Conservation (phyloP, 2,888 invertebrate species). For the Isoperla grammatica region DNA sequence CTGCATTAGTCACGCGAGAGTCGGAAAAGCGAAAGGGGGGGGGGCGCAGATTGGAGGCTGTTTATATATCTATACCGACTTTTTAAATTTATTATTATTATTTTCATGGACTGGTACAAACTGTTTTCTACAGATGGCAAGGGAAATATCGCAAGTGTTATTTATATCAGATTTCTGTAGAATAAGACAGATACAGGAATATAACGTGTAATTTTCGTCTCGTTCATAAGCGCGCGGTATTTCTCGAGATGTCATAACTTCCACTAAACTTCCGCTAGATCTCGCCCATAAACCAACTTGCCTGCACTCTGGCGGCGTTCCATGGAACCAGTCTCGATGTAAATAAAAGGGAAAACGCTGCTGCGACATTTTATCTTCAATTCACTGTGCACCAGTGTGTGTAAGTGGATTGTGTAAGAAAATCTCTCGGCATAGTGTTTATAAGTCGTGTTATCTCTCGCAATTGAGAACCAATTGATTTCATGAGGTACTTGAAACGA, state of each 20-base stretch:
- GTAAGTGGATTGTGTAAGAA: slow-evolving; percentile 27
- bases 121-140: no score
- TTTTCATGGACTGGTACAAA: no score
- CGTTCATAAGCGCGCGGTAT: background rate
- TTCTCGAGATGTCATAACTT: background rate
- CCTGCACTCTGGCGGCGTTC: slow-evolving; percentile 16
- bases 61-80: no score
- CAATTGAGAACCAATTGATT: slow-evolving; percentile 4
- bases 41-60: no score
- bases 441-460: slow-evolving; percentile 6
- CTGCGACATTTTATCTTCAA: slow-evolving; percentile 13
- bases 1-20: no score
- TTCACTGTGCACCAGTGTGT: slow-evolving; percentile 31
- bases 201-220: background rate
- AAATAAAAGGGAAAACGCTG: background rate
- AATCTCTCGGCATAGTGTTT: background rate
- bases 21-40: no score
- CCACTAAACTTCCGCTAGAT: background rate
- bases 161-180: no score
- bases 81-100: no score
- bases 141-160: no score
- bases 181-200: no score
- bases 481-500: slow-evolving; percentile 10
- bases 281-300: background rate
- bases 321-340: background rate